Base-by-base conservation (phyloP, 2,888 invertebrate genomes). In the Leptinotarsa tumamoca region DNA sequence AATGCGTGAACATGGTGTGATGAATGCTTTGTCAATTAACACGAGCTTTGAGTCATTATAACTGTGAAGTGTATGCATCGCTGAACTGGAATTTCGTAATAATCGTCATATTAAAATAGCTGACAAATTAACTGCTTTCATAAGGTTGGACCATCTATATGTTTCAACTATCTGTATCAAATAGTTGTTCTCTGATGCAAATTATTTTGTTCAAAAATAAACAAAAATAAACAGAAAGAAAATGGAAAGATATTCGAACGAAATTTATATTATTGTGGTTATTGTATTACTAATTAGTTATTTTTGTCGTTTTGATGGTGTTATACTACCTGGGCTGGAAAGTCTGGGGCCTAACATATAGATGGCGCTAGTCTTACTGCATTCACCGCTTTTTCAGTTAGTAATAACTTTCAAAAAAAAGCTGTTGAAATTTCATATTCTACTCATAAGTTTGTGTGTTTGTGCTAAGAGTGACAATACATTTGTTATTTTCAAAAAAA, bases 1-100 rank as follows among this genome's bases (percentile, higher is more conserved):
- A 72, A 77, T 74, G 73, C 67, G 49, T 67, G 69, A 33, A 58
- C 33, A 43, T 68, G 56, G 75, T 66, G 73, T 49, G 71, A 68
- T 73, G 78, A 73, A 80, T 77, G 81, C 81, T 80, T 80, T 81
- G 75, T 74, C 79, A 81, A 81, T 81, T 81, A 81, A 73, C 67
- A 71, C 58, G 43, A 74, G 79, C 81, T 81, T 80, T 81, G 80
- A 79, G 74, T 76, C 75, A 81, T 79, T 80, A 79, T 54, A 49
- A 56, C 33, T 70, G 56, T 56, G 70, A 58, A 58, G 43, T 70
- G 49, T 27, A 76, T 67, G 76, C 73, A 71, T 68, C 54, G 61
- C 23, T 71, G 71, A 61, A 49, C 76, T 68, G 76, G 76, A 73
- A 76, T 76, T 73, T 73, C 73, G 73, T 76, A 73, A 54, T 69